These are phyloP conservation scores for Chaetops frenatus DNA, from an alignment of 2,113 vertebrate genomes.

Conservation along the genomic window DNA sequence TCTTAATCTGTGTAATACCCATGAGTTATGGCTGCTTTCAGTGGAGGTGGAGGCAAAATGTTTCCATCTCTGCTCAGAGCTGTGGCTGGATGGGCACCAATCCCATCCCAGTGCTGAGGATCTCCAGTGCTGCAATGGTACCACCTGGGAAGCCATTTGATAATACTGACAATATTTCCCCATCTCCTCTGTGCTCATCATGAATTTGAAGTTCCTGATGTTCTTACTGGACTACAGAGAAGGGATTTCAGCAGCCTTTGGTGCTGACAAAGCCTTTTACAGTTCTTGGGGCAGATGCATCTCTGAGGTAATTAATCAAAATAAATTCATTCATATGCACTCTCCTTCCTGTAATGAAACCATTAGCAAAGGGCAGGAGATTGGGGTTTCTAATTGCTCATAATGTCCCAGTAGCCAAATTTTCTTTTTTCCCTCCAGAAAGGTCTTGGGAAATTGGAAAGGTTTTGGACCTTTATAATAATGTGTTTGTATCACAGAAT, in stretches of 20 bases:
- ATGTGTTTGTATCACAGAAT: not conserved
- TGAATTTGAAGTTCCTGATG: not conserved
- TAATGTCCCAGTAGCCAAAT: not conserved
- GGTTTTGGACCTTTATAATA: not conserved
- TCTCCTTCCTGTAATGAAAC: constrained; percentile 24
- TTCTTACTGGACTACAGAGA: not conserved
- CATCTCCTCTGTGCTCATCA: not conserved
- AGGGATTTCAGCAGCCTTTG: not conserved
- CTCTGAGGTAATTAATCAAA: constrained; percentile 8
- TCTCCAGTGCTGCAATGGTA: not conserved
- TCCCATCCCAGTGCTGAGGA: not conserved
- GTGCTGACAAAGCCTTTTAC: not conserved
- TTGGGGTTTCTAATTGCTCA: constrained; percentile 27
- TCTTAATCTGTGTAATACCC: not conserved
- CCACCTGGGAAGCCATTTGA: not conserved
- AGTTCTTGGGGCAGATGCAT: not conserved
- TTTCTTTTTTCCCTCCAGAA: not conserved
- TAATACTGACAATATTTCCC: not conserved
- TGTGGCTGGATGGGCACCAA: not conserved
- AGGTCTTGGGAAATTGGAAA: not conserved
- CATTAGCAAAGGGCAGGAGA: constrained; percentile 34
- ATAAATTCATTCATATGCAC: not conserved
- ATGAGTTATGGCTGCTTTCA: not conserved
- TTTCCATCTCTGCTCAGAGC: not conserved
- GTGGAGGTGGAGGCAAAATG: not conserved